Evolutionary conservation across 2,113 vertebrate genomes (phyloP), one percentile per base, ranked within the genome.

Genomic region (Aepyceros melampus): DNA sequence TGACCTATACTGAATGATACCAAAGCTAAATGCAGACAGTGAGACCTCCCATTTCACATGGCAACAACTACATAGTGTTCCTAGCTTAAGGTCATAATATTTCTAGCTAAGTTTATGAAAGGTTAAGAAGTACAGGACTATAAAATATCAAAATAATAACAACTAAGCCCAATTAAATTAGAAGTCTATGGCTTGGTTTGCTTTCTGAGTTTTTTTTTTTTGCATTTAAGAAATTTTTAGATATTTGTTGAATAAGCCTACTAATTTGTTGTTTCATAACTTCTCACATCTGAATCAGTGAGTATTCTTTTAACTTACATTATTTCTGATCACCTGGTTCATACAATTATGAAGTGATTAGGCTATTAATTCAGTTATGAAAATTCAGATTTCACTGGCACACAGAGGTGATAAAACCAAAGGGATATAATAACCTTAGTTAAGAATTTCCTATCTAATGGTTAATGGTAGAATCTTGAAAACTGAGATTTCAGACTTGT

Each of bases 71-170:
- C 51, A 49, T 40, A 62, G 90, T 33, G 19, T 81, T 84, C 51
- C 94, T 85, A 85, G 47, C 40, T 94, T 90, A 85, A 40, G 14
- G 67, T 36, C 33, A 53, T 19, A 86, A 58, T 76, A 64, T 92
- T 87, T 95, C 67, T 64, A 85, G 36, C 14, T 86, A 95, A 40
- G 76, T 60, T 87, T 95, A 74, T 71, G 43, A 87, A 97, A 92
- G 55, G 16, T 86, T 88, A 81, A 55, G 51, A 87, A 82, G 53
- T 91, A 74, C 40, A 43, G 36, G 23, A 76, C 23, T 87, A 58
- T 36, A 81, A 95, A 86, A 92, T 78, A 94, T 82, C 47, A 83
- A 96, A 47, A 86, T 96, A 71, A 78, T 82, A 95, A 95, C 55
- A 92, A 64, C 29, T 17, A 88, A 97, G 74, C n/a, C 27, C 7